Conservation (phyloP, 2,113 vertebrate species). For the Galeopterus variegatus region DNA sequence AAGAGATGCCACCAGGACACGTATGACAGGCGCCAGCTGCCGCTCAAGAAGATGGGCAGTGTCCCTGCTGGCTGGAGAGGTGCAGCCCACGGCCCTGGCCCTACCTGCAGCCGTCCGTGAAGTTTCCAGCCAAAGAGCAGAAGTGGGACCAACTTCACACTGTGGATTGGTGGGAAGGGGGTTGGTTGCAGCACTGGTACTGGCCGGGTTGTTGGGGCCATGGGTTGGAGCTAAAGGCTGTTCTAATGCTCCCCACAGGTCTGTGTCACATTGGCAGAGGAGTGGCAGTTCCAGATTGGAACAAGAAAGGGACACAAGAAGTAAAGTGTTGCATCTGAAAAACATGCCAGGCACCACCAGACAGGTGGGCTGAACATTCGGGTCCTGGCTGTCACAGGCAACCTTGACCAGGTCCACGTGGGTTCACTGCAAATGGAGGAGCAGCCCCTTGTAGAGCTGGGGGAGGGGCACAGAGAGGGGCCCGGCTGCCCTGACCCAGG, state of each 20-base stretch:
- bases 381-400: conserved; percentile 19
- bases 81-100: neutral
- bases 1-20: conserved; percentile 67
- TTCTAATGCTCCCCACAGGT: conserved; percentile 52
- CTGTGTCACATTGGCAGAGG: conserved; percentile 71
- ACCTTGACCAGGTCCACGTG: neutral
- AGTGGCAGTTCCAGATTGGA: conserved; percentile 58
- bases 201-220: conserved; percentile 1
- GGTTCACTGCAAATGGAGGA: conserved; percentile 30
- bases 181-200: no score
- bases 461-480: no score
- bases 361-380: conserved; percentile 40
- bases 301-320: conserved; percentile 70
- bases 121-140: neutral
- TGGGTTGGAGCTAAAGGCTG: conserved; percentile 68
- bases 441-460: fast-evolving
- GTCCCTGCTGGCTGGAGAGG: conserved; percentile 40
- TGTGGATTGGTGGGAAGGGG: neutral
- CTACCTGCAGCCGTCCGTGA: neutral
- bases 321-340: conserved; percentile 46
- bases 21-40: conserved; percentile 74
- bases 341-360: neutral
- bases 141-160: neutral
- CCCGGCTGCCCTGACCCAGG: neutral
- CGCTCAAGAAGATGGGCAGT: conserved; percentile 40